Base-by-base conservation (phyloP, 2,888 invertebrate genomes). In the Athetis lepigone region DNA sequence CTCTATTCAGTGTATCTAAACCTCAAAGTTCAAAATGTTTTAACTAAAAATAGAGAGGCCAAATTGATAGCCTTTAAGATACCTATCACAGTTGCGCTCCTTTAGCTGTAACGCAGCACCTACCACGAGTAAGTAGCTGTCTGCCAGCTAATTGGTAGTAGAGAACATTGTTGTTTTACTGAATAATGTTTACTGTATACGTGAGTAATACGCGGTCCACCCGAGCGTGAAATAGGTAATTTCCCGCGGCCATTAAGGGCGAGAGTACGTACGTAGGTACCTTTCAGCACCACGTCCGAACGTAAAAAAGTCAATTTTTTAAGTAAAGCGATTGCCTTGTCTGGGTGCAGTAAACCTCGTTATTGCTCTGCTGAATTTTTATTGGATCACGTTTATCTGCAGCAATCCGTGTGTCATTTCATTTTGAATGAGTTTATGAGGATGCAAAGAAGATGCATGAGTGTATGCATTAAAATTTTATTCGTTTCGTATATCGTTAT, bases 191-290 rank as follows among this genome's bases (percentile, higher is more conserved):
- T 69, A 78, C 67, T 57, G 68, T 79, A 82, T 79, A 80, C 82
- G 82, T 83, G 81, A 84, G 80, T 85, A 84, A 88, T 81, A 79
- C 77, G 68, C 73, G 62, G 76, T 75, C 77, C 80, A 84, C 75
- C 84, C 74, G 70, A 77, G 82, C 88, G 85, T 84, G 87, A 88
- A 90, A 92, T 87, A 86, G 85, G 87, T 89, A 86, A 90, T 90
- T 89, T 87, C 84, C 85, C 74, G 75, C 76, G 67, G 72, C 85
- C 82, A 87, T 89, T 85, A 87, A 82, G 66, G 69, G 65, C 65
- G 75, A 81, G 70, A 85, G 83, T 84, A 81, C 75, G 79, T 60
- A 11, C 4, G n/a, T 29, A 25, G 37, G 33, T 77, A 71, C 70
- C 74, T 62, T 71, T 73, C 55, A 65, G 71, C 63, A 80, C 79